These are phyloP conservation scores for Erebia palarica DNA, from an alignment of 2,888 invertebrate genomes.

Conservation along the genomic window DNA sequence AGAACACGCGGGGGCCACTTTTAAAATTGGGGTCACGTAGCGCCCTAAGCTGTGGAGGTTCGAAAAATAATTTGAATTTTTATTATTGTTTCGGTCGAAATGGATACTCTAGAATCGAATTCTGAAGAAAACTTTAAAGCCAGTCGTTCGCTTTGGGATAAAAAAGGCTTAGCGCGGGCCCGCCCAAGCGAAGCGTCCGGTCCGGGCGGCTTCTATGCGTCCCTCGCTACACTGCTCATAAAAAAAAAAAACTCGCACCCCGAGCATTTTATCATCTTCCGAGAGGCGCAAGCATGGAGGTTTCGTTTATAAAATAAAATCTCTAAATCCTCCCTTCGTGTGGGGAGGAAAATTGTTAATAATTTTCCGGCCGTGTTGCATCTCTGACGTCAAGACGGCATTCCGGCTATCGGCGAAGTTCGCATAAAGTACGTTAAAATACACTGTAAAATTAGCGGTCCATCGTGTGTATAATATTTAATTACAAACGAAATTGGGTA, in stretches of 20 bases:
- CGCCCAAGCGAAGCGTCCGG: conserved; percentile 59
- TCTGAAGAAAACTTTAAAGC: background rate
- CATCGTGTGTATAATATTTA: conserved; percentile 23
- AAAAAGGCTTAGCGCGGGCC: conserved; percentile 45
- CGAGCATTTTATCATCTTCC: conserved; percentile 52
- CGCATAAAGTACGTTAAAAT: conserved; percentile 26
- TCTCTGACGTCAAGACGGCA: conserved; percentile 55
- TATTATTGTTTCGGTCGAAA: conserved; percentile 13
- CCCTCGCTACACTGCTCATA: conserved; percentile 54
- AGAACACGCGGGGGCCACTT: background rate
- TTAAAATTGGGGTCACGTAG: conserved; percentile 25
- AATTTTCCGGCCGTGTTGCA: conserved; percentile 67
- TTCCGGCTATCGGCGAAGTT: conserved; percentile 37
- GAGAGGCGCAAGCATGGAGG: conserved; percentile 70
- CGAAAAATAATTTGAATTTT: conserved; percentile 23
- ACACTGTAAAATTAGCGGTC: conserved; percentile 22
- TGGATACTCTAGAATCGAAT: background rate
- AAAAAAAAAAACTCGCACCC: conserved; percentile 59
- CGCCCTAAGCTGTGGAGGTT: background rate
- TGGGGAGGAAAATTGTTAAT: conserved; percentile 69
- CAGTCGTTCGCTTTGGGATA: background rate
- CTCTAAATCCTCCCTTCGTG: conserved; percentile 45
- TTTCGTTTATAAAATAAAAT: conserved; percentile 50
- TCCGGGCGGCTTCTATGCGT: conserved; percentile 58
- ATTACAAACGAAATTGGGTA: conserved; percentile 2